Base-by-base conservation (phyloP, 2,113 vertebrate genomes). In the Sorex fumeus region DNA sequence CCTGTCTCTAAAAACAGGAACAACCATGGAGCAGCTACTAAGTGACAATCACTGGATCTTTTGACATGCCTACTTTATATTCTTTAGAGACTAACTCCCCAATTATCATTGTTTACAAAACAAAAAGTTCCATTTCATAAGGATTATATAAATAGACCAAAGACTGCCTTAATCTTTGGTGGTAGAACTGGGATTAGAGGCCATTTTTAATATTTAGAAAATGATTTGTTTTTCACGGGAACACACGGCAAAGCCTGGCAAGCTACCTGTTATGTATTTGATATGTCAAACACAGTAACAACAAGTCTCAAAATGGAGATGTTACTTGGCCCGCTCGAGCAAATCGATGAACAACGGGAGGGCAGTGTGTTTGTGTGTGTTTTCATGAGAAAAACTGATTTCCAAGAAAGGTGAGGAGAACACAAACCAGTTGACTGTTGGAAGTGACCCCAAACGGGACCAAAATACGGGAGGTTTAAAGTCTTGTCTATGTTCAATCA, bases 201-300 rank as follows among this genome's bases (percentile, higher is more conserved):
- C 57, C 4, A 30, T 50, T 30, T 79, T 27, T 2, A 4, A 57
- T 45, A 84, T 12, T 36, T 0, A 88, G 76, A 90, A 88, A 57
- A 57, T 53, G 71, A 60, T 60, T 60, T 32, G 30, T 94, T 84
- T 95, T 83, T 21, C 74, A 36, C 34, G 66, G 80, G 74, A 64
- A 71, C n/a, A n/a, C n/a, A n/a, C n/a, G n/a, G n/a, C n/a, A n/a
- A n/a, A n/a, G n/a, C n/a, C n/a, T n/a, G n/a, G n/a, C n/a, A n/a
- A n/a, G n/a, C n/a, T n/a, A n/a, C n/a, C n/a, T n/a, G n/a, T n/a
- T n/a, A n/a, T n/a, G n/a, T n/a, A n/a, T n/a, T n/a, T n/a, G n/a
- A n/a, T n/a, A n/a, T n/a, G n/a, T n/a, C n/a, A n/a, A n/a, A n/a
- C n/a, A n/a, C n/a, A n/a, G n/a, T n/a, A n/a, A n/a, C n/a, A n/a